Base-by-base conservation (phyloP, 1,140 invertebrate species). In the Hypsibius dujardini region DNA sequence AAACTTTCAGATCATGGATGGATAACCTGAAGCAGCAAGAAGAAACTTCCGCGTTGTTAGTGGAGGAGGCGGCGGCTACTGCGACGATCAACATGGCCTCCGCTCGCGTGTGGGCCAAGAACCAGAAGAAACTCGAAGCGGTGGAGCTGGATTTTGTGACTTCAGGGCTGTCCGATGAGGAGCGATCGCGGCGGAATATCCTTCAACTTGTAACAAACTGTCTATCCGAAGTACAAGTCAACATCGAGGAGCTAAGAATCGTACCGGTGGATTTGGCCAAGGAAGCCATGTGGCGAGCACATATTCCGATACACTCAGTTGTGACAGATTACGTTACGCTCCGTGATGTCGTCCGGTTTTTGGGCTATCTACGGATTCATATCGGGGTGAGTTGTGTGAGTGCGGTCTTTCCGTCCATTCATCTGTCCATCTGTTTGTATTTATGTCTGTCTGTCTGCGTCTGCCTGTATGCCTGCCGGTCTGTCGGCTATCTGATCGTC, bases 111-210 rank as follows among this genome's bases (percentile, higher is more conserved):
- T 67, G 62, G 62, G 42, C 62, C 12, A 67, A 67, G 62, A 67
- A 67, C 62, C 62, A 67, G 42, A 67, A 67, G 62, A 67, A 67
- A 42, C 42, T 67, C 12, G 62, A 67, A 67, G 62, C 62, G 12
- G 62, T 67, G 12, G 62, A 67, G 62, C 62, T 67, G 62, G 62
- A 67, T 42, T 67, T 67, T 42, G 62, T 67, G 12, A 67, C 62
- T 7, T 67, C 62, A 12, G 62, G 62, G 7, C 62, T 67, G 62
- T 67, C 62, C 3, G 62, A 67, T 42, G 62, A 67, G 42, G 62
- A 67, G 42, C 62, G 62, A 12, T 67, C 62, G 12, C 62, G 62
- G 42, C 62, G 62, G 12, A 67, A 67, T 42, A 67, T 67, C 62
- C 62, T 15, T 7, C 62, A 67, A 42, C 62, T 67, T 3, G 62